Evolutionary conservation across 1,140 invertebrate genomes (phyloP).

Genomic region (Aleiodes sp.): DNA sequence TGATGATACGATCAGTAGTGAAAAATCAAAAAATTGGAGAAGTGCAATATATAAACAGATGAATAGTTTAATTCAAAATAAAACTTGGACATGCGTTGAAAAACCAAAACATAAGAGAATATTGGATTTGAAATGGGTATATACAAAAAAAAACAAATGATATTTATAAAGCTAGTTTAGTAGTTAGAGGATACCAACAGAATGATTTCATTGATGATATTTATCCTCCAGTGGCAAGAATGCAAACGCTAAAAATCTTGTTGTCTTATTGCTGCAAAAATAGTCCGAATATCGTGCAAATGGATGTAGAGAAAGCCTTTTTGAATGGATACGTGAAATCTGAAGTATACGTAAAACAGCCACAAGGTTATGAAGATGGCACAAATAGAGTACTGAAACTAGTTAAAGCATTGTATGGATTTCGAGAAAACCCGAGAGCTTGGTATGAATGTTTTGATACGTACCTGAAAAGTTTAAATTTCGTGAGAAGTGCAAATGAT

Average conservation of each 20-base stretch:
- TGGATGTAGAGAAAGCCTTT: slow-evolving; percentile 55
- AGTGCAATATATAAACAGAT: background rate
- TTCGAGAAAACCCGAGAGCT: slow-evolving; percentile 38
- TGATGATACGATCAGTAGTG: background rate
- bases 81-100: background rate
- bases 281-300: slow-evolving; percentile 34
- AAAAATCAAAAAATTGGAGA: background rate
- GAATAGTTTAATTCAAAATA: background rate
- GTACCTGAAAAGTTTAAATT: slow-evolving; percentile 15
- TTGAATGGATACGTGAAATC: slow-evolving; percentile 52
- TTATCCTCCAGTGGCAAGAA: slow-evolving; percentile 32
- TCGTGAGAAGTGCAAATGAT: slow-evolving; percentile 24
- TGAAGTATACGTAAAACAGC: slow-evolving; percentile 51
- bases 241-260: slow-evolving; percentile 17
- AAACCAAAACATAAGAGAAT: background rate
- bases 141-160: background rate
- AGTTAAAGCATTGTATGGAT: slow-evolving; percentile 45
- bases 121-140: background rate
- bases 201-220: slow-evolving; percentile 31
- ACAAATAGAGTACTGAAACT: slow-evolving; percentile 35
- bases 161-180: slow-evolving; percentile 40
- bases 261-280: slow-evolving; percentile 22
- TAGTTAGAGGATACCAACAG: slow-evolving; percentile 36
- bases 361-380: slow-evolving; percentile 41
- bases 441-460: slow-evolving; percentile 40